A percentile compares a stretch with the other conserved stretches of the same genome.
Evolutionary conservation across 1,140 invertebrate species (phyloP).

Genomic region (Drosophila cardini): DNA sequence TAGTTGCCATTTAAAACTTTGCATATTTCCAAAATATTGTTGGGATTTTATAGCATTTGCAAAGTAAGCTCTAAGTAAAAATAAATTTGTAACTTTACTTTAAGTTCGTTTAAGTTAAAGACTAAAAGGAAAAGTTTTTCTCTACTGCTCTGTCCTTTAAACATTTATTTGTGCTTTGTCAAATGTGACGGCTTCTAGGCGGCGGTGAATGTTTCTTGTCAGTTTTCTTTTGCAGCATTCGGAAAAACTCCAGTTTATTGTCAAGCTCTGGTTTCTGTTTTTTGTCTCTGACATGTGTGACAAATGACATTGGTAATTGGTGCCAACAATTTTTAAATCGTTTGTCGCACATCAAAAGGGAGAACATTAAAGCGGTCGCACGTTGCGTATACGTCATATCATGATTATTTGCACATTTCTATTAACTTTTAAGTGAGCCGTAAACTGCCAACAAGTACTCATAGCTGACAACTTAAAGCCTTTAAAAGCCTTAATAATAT

Average conservation of each 20-base stretch:
- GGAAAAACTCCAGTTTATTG: conserved; percentile 9
- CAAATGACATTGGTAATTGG: conserved; percentile 71
- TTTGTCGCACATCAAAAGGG: conserved; percentile 28
- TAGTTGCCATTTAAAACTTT: conserved; percentile 14
- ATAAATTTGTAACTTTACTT: conserved; percentile 35
- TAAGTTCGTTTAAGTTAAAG: conserved; percentile 4
- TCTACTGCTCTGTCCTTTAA: conserved; percentile 11
- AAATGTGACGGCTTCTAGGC: conserved; percentile 44
- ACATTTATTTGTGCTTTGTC: conserved; percentile 43
- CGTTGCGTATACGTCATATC: conserved; percentile 13
- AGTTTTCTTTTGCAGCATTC: conserved; percentile 25
- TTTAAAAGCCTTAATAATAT: not conserved
- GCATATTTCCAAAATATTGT: conserved; percentile 18
- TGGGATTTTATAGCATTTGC: conserved; percentile 21
- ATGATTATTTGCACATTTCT: conserved; percentile 13
- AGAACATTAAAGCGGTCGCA: not conserved
- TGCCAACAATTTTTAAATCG: conserved; percentile 64
- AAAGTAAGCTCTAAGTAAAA: conserved; percentile 25
- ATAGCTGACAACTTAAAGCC: conserved; percentile 10
- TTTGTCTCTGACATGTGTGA: conserved; percentile 42
- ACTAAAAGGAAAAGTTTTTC: conserved; percentile 22
- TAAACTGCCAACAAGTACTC: conserved; percentile 30
- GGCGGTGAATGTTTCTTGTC: conserved; percentile 57
- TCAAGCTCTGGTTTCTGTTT: conserved; percentile 6
- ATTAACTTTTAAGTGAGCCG: conserved; percentile 31